Evolutionary conservation across 2,113 vertebrate genomes (phyloP), one percentile per base, ranked within the genome.

Genomic region (Romanogobio albipinnatus): DNA sequence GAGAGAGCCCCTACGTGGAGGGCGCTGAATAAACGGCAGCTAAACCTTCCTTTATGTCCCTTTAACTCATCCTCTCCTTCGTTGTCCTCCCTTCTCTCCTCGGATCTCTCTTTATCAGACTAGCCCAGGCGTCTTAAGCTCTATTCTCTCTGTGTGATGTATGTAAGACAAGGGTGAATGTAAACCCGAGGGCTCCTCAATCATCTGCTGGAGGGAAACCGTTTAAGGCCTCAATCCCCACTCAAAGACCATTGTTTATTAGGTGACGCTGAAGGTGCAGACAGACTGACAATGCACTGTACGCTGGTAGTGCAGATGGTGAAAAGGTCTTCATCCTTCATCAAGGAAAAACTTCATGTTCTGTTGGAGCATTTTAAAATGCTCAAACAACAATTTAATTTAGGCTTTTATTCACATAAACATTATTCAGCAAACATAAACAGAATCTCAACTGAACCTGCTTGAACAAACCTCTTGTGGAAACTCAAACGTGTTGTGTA

Each of bases 11-110:
- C 71, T 84, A 68, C 39, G 22, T 78, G 76, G 84, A 85, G 77
- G 47, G 77, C 64, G 29, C 56, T 82, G 82, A 84, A 84, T 78
- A 89, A 73, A 84, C n/a, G 75, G n/a, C 74, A 58, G 71, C 84
- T 84, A 87, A 89, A 87, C 87, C 88, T 84, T 82, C 76, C 76
- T 80, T 86, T 70, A 70, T 43, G 58, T 85, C 70, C 66, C 36
- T 86, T 86, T 71, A 81, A 81, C 76, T 84, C 77, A 29, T 76
- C 61, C 83, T 84, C 59, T 77, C 77, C 45, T 68, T 84, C 14
- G 43, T 43, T 76, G 53, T 86, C 76, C 82, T 79, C 81, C 64
- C 47, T n/a, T 64, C 78, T n/a, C 33, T 87, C 15, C 24, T 71
- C 9, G 22, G 22, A 22, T 73, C 36, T 74, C 68, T 83, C 51